Evolutionary conservation across 2,888 invertebrate species (phyloP), one percentile per base, ranked within the genome.

Genomic region (Bellardia bayeri): DNA sequence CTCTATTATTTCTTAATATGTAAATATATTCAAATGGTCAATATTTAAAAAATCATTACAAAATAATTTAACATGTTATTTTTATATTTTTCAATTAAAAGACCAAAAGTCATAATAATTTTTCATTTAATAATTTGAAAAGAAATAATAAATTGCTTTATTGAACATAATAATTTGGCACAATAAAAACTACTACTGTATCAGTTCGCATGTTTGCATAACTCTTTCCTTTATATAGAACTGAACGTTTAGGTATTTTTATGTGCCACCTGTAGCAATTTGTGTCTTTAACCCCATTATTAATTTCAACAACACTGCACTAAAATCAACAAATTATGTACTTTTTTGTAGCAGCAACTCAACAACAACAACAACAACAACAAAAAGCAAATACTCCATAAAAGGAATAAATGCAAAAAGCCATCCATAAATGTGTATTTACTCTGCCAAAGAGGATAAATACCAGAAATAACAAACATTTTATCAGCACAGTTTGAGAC

Each of bases 401-500:
- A 2, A 51, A 58, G 30, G n/a, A 23, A 54, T 14, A 79, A 81
- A 49, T 16, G 14, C 16, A 85, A 69, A 51, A 68, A 9, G 2
- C 1, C 58, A 30, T 37, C n/a, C 61, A 80, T 63, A 71, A 85
- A 71, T 49, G 16, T 54, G 40, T 75, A 56, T 71, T 80, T 37
- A 40, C 40, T 51, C 51, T 40, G 1, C 33, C 14, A n/a, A 80
- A 63, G 49, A 76, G 45, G 11, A 79, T 81, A 80, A 85, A 81
- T 75, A 69, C 42, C 80, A 85, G 72, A 69, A 80, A 85, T 54
- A 69, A 75, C 68, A 85, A 80, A 81, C 54, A 85, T 75, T 85
- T 81, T 85, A 84, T 81, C 83, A 84, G 54, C 87, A 81, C 83
- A 87, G 87, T 87, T 84, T 87, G 83, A 87, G 87, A 81, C 81